Evolutionary conservation across 1,140 invertebrate genomes (phyloP).

Genomic region (Lepidotrigona ventralis): DNA sequence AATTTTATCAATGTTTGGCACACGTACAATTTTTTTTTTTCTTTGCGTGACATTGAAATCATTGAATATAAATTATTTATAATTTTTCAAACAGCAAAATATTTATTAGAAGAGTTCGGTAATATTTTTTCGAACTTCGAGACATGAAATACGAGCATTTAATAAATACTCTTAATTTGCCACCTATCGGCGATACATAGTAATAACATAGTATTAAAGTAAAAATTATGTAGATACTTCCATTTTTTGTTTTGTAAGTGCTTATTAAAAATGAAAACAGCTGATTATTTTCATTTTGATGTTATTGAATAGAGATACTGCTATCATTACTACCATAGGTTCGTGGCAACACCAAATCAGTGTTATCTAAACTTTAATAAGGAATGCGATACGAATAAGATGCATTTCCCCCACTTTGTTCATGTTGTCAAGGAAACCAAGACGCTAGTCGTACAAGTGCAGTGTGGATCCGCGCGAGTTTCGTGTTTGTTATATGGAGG

Average conservation of each 20-base stretch:
- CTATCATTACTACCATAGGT: background rate
- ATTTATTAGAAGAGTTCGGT: background rate
- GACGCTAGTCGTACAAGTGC: background rate
- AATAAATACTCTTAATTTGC: slow-evolving; percentile 26
- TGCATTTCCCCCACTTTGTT: slow-evolving; percentile 2
- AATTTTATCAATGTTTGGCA: background rate
- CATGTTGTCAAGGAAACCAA: slow-evolving; percentile 9
- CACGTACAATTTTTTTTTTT: too few species aligned
- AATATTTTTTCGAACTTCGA: slow-evolving; percentile 23
- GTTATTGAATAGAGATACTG: slow-evolving; percentile 29
- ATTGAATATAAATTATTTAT: background rate
- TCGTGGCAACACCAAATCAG: slow-evolving; percentile 8
- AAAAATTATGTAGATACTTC: slow-evolving; percentile 20
- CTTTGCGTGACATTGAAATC: background rate
- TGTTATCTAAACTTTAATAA: slow-evolving; percentile 2
- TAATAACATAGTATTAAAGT: too few species aligned
- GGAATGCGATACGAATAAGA: background rate
- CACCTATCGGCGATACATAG: slow-evolving; percentile 58
- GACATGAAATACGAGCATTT: background rate
- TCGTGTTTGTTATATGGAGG: background rate
- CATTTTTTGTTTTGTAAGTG: slow-evolving; percentile 32
- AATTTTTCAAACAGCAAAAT: background rate
- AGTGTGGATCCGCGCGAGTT: slow-evolving; percentile 1
- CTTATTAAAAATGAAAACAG: slow-evolving; percentile 60
- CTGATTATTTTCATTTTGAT: slow-evolving; percentile 66